These are phyloP conservation scores for Thereva nobilitata DNA, from an alignment of 2,888 invertebrate genomes.

Conservation along the genomic window DNA sequence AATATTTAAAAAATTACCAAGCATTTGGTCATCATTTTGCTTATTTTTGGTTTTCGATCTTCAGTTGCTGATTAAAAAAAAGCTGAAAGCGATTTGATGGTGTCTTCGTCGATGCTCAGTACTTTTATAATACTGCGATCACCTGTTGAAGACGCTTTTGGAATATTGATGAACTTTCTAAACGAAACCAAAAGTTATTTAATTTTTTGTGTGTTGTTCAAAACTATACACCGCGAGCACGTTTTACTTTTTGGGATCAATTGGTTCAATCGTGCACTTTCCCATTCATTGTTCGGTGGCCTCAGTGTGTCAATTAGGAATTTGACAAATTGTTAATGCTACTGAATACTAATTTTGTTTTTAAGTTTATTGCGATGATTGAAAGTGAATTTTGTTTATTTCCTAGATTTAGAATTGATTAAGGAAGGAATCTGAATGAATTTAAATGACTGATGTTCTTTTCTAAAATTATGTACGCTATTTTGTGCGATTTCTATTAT, in stretches of 20 bases:
- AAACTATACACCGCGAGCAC: background rate
- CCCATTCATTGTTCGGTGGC: constrained; percentile 21
- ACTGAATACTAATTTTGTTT: constrained; percentile 6
- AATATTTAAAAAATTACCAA: constrained; percentile 48
- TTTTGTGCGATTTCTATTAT: too few species aligned
- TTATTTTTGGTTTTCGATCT: constrained; percentile 28
- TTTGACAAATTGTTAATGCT: background rate
- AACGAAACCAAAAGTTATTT: constrained; percentile 30
- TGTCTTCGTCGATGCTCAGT: constrained; percentile 30
- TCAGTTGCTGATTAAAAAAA: constrained; percentile 17
- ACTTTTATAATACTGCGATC: constrained; percentile 24
- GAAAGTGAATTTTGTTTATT: too few species aligned
- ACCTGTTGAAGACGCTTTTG: constrained; percentile 2
- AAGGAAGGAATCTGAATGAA: too few species aligned
- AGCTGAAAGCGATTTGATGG: constrained; percentile 27
- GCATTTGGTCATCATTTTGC: constrained; percentile 52
- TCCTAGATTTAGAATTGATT: too few species aligned
- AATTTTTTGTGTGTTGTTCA: constrained; percentile 8
- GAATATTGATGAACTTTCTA: constrained; percentile 32
- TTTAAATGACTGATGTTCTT: too few species aligned
- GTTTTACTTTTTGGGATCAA: too few species aligned
- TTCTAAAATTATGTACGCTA: too few species aligned
- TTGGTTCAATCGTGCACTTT: constrained; percentile 21
- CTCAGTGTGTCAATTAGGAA: constrained; percentile 13
- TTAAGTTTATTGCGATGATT: background rate